These are phyloP conservation scores for Agapornis roseicollis DNA, from an alignment of 2,113 vertebrate genomes.

Conservation along the genomic window DNA sequence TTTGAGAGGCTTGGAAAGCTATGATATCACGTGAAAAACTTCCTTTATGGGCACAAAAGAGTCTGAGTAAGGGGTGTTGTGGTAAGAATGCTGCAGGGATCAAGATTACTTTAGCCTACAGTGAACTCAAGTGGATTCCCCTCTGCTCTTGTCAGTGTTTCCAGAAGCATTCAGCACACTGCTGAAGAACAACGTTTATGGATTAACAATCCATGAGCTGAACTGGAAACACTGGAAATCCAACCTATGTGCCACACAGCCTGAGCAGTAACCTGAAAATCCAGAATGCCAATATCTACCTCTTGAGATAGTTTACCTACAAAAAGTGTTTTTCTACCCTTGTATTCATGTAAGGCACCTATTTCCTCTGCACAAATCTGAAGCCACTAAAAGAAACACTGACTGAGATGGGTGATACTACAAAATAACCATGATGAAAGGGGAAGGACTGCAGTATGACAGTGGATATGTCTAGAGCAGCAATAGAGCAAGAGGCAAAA, in stretches of 20 bases:
- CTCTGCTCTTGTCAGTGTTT: background rate
- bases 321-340: background rate
- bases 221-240: background rate
- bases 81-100: background rate
- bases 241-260: rapidly evolving
- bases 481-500: background rate
- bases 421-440: background rate
- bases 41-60: background rate
- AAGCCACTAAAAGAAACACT: background rate
- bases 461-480: background rate
- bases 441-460: background rate
- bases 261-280: background rate
- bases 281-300: background rate
- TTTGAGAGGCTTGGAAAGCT: background rate
- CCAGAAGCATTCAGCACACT: background rate
- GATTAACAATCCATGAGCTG: background rate
- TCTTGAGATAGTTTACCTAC: background rate
- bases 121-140: background rate
- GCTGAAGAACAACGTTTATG: background rate
- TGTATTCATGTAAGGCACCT: background rate
- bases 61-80: background rate
- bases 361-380: background rate
- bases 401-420: background rate
- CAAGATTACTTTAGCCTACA: background rate
- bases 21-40: background rate